Conservation (phyloP, 2,113 vertebrate species). For the Okapia johnstoni region DNA sequence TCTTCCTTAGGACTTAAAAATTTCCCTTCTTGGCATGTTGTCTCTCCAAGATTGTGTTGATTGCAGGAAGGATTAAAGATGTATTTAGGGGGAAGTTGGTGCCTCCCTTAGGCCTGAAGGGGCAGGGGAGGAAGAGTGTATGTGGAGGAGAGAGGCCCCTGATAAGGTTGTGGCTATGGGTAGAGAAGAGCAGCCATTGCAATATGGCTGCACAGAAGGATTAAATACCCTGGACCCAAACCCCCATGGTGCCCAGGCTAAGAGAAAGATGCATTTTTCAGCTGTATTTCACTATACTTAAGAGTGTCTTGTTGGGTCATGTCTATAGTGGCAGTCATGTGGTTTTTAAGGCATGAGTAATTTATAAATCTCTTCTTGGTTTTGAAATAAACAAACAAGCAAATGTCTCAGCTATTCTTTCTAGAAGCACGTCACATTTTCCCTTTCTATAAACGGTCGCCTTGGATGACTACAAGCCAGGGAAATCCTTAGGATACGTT, state of each 20-base stretch:
- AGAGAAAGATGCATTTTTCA: background rate
- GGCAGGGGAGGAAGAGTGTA: fast-evolving
- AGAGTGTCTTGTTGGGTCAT: background rate
- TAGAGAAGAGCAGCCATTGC: background rate
- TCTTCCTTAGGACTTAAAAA: background rate
- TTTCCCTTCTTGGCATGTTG: background rate
- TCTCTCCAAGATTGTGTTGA: background rate
- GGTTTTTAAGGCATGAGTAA: background rate
- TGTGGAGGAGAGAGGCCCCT: fast-evolving
- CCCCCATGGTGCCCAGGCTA: fast-evolving
- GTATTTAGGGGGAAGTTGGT: background rate
- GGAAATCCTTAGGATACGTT: background rate
- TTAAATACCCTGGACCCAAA: no score
- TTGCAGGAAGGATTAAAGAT: background rate
- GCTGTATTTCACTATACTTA: background rate
- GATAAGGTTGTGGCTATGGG: background rate
- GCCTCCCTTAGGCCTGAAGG: background rate
- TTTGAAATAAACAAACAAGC: background rate
- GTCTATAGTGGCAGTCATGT: background rate
- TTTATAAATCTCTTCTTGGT: background rate
- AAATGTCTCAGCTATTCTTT: background rate
- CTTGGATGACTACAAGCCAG: fast-evolving
- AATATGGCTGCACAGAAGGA: fast-evolving
- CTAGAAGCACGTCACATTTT: background rate
- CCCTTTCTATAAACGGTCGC: background rate